phyloP scores from a whole-genome alignment of 2,113 vertebrate genomes.

The Guaruba guarouba region DNA sequence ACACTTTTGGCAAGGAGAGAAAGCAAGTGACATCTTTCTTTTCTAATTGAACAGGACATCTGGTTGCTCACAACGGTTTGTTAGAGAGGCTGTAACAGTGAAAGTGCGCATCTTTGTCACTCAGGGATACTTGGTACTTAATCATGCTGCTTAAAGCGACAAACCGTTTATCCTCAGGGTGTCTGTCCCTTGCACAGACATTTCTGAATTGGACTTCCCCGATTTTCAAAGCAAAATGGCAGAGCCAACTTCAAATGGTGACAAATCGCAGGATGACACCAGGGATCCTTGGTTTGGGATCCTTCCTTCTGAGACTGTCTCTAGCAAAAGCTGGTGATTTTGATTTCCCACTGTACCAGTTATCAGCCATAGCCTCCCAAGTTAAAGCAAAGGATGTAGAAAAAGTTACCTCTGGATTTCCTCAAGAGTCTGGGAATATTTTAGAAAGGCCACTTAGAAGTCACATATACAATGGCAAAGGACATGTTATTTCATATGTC shows the following conservation, averaged over 20 bases:
- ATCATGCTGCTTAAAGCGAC: not conserved
- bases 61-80: conserved; percentile 48
- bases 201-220: not conserved
- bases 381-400: not conserved
- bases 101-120: conserved; percentile 2
- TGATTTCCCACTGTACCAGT: not conserved
- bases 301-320: not conserved
- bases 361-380: not conserved
- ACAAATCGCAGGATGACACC: not conserved
- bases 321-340: not conserved
- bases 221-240: not conserved
- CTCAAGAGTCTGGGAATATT: not conserved
- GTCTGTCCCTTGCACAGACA: not conserved
- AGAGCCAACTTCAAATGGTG: not conserved
- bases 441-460: not conserved
- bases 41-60: conserved; percentile 61
- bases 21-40: conserved; percentile 41
- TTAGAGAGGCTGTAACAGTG: conserved; percentile 18
- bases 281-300: not conserved
- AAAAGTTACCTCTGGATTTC: not conserved
- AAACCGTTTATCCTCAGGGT: not conserved
- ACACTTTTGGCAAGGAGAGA: not conserved
- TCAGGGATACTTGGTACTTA: not conserved
- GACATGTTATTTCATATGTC: not conserved
- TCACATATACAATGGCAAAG: fast-evolving